Percentiles rank a stretch among this genome's conserved stretches.
phyloP scores from a whole-genome alignment of 2,797 vertebrate genomes.

The Poeciliopsis presidionis region DNA sequence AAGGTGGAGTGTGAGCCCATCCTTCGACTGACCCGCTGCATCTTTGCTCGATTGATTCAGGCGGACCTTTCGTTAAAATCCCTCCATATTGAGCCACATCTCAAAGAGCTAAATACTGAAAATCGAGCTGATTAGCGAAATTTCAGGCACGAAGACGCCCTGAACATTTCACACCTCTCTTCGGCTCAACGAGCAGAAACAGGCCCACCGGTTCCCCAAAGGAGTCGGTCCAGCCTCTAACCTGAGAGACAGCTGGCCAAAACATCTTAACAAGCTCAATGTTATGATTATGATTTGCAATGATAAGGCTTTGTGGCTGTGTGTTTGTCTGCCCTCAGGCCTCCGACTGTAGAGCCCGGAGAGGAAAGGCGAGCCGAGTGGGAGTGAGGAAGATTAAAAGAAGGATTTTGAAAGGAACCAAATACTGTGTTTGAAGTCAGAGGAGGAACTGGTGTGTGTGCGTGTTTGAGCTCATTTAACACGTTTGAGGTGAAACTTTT shows the following conservation, averaged over 20 bases:
- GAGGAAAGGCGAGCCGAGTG: background rate
- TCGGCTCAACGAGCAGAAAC: constrained; percentile 10
- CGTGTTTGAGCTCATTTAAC: constrained; percentile 13
- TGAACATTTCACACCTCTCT: background rate
- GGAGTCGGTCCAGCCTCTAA: constrained; percentile 16
- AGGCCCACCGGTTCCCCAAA: constrained; percentile 29
- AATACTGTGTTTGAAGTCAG: constrained; percentile 29
- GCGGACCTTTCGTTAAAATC: background rate
- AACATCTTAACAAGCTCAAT: constrained; percentile 45
- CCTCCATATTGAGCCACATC: background rate
- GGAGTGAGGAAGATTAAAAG: constrained; percentile 16
- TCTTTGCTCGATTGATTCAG: background rate
- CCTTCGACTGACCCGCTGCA: background rate
- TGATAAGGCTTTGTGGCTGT: constrained; percentile 32
- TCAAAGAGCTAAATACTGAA: background rate
- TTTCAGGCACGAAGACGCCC: background rate
- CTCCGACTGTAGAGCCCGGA: constrained; percentile 2
- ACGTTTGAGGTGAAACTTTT: background rate
- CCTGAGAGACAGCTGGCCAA: constrained; percentile 46
- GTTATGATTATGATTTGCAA: constrained; percentile 58
- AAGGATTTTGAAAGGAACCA: constrained; percentile 11
- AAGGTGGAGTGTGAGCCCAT: background rate
- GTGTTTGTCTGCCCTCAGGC: constrained; percentile 36
- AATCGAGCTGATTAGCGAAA: background rate
- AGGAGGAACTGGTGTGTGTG: constrained; percentile 2